phyloP scores from a whole-genome alignment of 37 sponge, comb jelly and placozoan genomes.

The Beroe ovata region DNA sequence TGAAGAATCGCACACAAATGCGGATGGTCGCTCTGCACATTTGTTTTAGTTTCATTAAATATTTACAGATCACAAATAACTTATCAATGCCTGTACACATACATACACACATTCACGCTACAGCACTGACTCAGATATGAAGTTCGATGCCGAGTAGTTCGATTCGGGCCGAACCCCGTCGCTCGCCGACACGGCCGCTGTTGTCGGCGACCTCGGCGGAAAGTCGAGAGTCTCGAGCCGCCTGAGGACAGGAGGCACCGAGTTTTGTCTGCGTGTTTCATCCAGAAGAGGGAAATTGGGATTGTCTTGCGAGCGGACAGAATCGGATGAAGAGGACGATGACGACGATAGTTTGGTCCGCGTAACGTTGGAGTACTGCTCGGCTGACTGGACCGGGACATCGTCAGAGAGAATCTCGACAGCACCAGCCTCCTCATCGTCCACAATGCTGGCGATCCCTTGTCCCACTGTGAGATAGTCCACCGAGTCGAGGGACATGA shows the following conservation, averaged over 20 bases:
- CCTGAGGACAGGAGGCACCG: neutral
- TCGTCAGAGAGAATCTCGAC: slow-evolving; percentile 9
- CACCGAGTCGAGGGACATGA: slow-evolving; percentile 30
- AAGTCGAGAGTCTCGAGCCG: slow-evolving; percentile 21
- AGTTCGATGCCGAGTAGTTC: slow-evolving; percentile 31
- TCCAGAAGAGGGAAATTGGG: slow-evolving; percentile 29
- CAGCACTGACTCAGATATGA: slow-evolving; percentile 6
- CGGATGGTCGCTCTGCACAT: too few relatives aligned
- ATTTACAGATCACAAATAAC: slow-evolving; percentile 63
- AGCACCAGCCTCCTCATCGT: slow-evolving; percentile 5
- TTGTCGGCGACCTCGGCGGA: slow-evolving; percentile 15
- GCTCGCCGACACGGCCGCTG: neutral
- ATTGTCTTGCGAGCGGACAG: neutral
- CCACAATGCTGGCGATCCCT: slow-evolving; percentile 23
- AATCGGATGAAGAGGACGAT: neutral
- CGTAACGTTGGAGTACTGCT: slow-evolving; percentile 51
- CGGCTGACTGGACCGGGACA: slow-evolving; percentile 5
- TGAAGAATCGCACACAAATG: too few relatives aligned
- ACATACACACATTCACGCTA: neutral
- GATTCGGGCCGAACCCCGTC: slow-evolving; percentile 19
- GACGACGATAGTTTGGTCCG: neutral
- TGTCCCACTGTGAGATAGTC: slow-evolving; percentile 56
- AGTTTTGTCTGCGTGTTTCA: neutral
- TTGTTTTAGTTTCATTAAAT: neutral
- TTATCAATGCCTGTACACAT: slow-evolving; percentile 12